A percentile compares a stretch with the other conserved stretches of the same genome.
phyloP scores from a whole-genome alignment of 2,113 vertebrate genomes.

The Platysteira castanea region DNA sequence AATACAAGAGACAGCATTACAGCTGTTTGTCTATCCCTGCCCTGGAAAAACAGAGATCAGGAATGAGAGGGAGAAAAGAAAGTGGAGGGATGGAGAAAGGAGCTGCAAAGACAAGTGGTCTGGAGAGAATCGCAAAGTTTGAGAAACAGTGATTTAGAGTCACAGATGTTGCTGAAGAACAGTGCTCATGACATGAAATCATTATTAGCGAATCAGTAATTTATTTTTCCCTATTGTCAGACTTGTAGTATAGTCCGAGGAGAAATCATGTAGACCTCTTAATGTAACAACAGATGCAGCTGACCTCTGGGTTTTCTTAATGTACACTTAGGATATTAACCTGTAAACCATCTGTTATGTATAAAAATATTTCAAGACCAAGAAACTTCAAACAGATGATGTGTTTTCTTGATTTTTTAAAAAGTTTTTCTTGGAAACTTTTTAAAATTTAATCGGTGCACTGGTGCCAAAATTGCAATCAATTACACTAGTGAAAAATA shows the following conservation, averaged over 20 bases:
- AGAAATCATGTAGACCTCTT: neutral
- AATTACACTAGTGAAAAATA: neutral
- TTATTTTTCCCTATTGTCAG: neutral
- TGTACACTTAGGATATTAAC: neutral
- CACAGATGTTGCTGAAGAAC: neutral
- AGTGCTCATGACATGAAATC: neutral
- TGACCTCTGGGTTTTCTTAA: neutral
- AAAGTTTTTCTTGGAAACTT: neutral
- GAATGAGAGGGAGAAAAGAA: neutral
- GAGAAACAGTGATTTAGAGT: neutral
- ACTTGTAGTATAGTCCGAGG: neutral
- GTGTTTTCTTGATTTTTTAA: neutral
- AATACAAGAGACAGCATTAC: neutral
- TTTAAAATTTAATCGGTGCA: neutral
- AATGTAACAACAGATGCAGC: neutral
- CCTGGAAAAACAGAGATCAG: neutral
- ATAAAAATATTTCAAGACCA: neutral
- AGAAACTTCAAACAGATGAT: neutral
- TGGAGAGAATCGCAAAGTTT: neutral
- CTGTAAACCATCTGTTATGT: neutral
- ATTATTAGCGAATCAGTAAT: neutral
- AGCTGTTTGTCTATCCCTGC: neutral
- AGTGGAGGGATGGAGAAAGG: neutral
- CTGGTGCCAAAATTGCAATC: neutral
- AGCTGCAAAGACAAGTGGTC: neutral